Conservation (phyloP, 2,113 vertebrate genomes). For the Neofelis nebulosa region DNA sequence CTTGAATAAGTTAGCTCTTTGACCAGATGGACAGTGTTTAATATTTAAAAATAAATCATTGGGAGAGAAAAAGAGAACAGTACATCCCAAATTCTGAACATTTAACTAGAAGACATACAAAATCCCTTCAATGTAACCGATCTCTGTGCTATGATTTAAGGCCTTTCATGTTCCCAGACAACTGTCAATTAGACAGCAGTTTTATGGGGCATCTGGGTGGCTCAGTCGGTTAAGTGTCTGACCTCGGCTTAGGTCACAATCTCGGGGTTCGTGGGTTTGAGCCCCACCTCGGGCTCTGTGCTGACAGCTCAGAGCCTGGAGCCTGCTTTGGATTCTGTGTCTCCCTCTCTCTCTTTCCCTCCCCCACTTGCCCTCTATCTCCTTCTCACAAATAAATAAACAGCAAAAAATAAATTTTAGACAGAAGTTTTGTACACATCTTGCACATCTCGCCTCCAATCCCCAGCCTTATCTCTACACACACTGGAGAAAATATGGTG, state of each 20-base stretch:
- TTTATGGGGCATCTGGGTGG: too few species aligned
- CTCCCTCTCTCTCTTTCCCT: too few species aligned
- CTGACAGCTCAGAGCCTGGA: too few species aligned
- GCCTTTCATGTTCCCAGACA: too few species aligned
- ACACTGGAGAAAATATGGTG: neutral
- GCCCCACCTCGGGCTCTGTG: too few species aligned
- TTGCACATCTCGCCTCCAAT: neutral
- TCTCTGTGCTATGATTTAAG: neutral
- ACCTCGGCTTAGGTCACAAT: too few species aligned
- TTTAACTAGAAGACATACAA: neutral
- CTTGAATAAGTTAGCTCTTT: neutral
- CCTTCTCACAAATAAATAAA: too few species aligned
- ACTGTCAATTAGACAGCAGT: neutral
- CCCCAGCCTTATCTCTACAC: neutral
- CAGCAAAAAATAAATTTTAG: neutral
- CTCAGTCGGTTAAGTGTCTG: too few species aligned
- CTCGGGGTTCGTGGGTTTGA: too few species aligned
- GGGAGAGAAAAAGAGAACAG: rapidly evolving
- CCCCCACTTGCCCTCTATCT: too few species aligned
- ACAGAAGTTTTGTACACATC: neutral
- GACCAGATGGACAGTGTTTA: neutral
- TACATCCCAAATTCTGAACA: neutral
- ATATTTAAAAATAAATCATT: neutral
- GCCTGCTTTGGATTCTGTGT: too few species aligned
- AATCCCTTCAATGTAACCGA: neutral